Percentiles rank a stretch among this genome's conserved stretches.
Evolutionary conservation across 2,888 invertebrate species (phyloP).

Genomic region (Dyspetes luteomarginatus): DNA sequence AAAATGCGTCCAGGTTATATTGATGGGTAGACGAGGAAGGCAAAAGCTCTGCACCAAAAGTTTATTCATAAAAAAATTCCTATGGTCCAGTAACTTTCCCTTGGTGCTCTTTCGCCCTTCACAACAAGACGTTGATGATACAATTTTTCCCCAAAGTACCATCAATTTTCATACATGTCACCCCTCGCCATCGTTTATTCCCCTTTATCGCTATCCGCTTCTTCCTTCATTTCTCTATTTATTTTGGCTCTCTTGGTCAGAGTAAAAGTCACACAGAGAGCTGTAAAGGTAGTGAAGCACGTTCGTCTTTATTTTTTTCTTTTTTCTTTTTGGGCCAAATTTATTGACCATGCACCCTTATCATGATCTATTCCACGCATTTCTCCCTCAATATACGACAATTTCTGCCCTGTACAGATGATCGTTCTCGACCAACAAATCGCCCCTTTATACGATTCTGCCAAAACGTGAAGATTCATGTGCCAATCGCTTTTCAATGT

Average conservation of each 20-base stretch:
- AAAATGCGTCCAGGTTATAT: background rate
- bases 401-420: background rate
- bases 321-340: background rate
- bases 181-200: background rate
- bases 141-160: background rate
- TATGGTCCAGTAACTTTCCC: background rate
- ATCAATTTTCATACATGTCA: slow-evolving; percentile 28
- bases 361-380: too few species aligned
- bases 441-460: too few species aligned
- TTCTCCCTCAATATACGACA: too few species aligned
- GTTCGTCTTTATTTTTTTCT: too few species aligned
- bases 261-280: background rate
- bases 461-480: too few species aligned
- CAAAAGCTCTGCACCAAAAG: background rate
- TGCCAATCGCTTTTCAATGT: too few species aligned
- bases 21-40: background rate
- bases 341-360: background rate
- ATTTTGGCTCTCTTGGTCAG: too few species aligned
- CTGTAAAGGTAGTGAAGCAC: too few species aligned
- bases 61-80: background rate
- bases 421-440: too few species aligned
- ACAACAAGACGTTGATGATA: background rate
- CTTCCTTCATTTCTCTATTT: background rate
- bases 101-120: background rate
- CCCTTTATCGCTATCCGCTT: background rate